These are phyloP conservation scores for Dendroctonus ponderosae DNA, from an alignment of 1,140 invertebrate species.

Conservation along the genomic window DNA sequence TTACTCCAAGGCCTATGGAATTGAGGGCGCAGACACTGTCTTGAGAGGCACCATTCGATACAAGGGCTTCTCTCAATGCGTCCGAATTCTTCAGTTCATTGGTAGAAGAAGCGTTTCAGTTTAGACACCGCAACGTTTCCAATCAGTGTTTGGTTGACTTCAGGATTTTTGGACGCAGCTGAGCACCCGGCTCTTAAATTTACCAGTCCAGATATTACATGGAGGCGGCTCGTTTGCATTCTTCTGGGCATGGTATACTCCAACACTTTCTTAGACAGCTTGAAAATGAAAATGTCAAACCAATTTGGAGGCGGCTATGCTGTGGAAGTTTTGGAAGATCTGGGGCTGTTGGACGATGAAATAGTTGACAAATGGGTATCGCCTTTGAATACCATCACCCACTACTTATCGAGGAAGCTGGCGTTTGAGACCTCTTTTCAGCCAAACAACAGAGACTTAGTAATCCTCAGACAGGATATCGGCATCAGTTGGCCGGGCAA, in stretches of 20 bases:
- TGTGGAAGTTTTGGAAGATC: slow-evolving; percentile 71
- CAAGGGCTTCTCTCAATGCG: slow-evolving; percentile 83
- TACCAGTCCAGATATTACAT: slow-evolving; percentile 94
- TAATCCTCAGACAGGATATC: slow-evolving; percentile 94
- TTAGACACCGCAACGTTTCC: background rate
- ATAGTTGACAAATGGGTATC: slow-evolving; percentile 79
- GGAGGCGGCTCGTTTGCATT: slow-evolving; percentile 87
- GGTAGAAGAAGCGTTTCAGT: background rate
- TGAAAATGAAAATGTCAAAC: slow-evolving; percentile 78
- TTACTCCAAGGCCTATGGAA: slow-evolving; percentile 86
- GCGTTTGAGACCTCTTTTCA: slow-evolving; percentile 57
- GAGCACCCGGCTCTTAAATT: slow-evolving; percentile 86
- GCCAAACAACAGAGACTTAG: slow-evolving; percentile 83
- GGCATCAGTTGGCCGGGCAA: slow-evolving; percentile 90
- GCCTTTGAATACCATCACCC: slow-evolving; percentile 88
- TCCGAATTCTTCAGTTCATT: slow-evolving; percentile 80
- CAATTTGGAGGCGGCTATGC: slow-evolving; percentile 69
- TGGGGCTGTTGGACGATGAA: slow-evolving; percentile 84
- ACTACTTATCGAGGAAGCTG: slow-evolving; percentile 86
- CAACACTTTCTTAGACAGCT: slow-evolving; percentile 91
- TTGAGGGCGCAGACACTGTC: slow-evolving; percentile 81
- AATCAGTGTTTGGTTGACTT: background rate
- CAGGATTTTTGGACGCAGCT: slow-evolving; percentile 81
- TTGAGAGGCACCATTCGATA: slow-evolving; percentile 68
- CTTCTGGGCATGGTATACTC: slow-evolving; percentile 78